phyloP scores from a whole-genome alignment of 2,888 invertebrate genomes.

The Tipula confusa region DNA sequence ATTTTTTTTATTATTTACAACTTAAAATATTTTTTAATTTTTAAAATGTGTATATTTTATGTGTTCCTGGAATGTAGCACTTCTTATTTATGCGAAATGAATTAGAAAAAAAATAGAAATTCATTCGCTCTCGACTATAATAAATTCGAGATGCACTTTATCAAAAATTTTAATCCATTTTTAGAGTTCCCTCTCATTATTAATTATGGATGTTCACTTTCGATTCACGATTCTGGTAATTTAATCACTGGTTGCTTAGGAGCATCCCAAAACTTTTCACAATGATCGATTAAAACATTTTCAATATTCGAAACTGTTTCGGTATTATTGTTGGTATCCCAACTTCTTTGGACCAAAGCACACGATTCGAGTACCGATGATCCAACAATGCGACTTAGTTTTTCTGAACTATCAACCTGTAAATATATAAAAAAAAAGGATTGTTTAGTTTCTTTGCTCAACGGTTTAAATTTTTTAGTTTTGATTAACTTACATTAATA shows the following conservation, averaged over 20 bases:
- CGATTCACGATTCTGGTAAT: constrained; percentile 59
- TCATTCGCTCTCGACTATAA: not conserved
- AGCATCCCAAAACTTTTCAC: constrained; percentile 62
- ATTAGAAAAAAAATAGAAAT: not conserved
- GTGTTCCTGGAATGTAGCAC: not conserved
- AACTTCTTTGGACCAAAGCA: constrained; percentile 50
- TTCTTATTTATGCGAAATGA: not conserved
- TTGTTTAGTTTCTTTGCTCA: not conserved
- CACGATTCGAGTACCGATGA: constrained; percentile 52
- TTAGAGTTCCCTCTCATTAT: not conserved
- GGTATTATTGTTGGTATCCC: constrained; percentile 53
- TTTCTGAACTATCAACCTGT: constrained; percentile 52
- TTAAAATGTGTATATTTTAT: too few species aligned
- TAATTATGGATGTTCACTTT: not conserved
- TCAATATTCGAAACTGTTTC: constrained; percentile 57
- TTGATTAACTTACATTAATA: constrained; percentile 54
- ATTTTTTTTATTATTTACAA: not conserved
- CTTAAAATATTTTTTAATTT: not conserved
- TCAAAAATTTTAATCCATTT: not conserved
- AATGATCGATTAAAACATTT: constrained; percentile 60
- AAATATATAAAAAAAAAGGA: not conserved
- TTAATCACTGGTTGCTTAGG: constrained; percentile 61
- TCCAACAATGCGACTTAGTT: constrained; percentile 52
- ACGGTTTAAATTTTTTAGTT: not conserved
- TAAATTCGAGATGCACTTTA: not conserved